Percentiles rank a stretch among this genome's conserved stretches.
Conservation (phyloP, 2,797 vertebrate species). For the Ctenosaura bakeri region DNA sequence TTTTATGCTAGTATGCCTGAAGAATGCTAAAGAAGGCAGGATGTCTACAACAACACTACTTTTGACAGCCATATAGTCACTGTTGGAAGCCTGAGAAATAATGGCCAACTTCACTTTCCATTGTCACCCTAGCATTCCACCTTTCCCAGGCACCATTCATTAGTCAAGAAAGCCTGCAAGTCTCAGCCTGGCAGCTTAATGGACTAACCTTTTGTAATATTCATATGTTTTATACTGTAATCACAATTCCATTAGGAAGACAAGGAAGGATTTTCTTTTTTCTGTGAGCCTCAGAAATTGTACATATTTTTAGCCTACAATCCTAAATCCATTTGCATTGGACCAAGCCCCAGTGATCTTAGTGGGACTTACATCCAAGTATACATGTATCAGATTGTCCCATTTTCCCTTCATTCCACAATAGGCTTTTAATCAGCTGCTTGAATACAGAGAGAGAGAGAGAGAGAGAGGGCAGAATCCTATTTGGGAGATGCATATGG, state of each 20-base stretch:
- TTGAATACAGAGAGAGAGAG: no score
- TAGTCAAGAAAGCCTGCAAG: constrained; percentile 63
- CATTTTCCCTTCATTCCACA: constrained; percentile 13
- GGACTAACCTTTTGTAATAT: constrained; percentile 65
- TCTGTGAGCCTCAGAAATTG: constrained; percentile 57
- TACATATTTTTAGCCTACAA: constrained; percentile 20
- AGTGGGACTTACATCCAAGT: not conserved
- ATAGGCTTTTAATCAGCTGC: constrained; percentile 32
- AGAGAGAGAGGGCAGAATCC: no score
- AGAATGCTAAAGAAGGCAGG: constrained; percentile 58
- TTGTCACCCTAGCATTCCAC: constrained; percentile 43
- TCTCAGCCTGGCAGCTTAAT: constrained; percentile 54
- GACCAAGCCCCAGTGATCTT: not conserved
- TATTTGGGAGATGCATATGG: no score
- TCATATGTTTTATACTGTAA: constrained; percentile 65
- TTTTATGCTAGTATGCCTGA: constrained; percentile 72
- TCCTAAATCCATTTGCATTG: not conserved
- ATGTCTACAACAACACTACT: constrained; percentile 27
- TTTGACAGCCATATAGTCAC: constrained; percentile 57
- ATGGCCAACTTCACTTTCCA: constrained; percentile 62
- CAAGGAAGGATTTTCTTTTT: constrained; percentile 45
- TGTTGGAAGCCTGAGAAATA: constrained; percentile 62
- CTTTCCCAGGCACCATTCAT: constrained; percentile 60
- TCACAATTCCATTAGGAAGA: constrained; percentile 67
- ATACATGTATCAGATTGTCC: not conserved